These are phyloP conservation scores for Torymus aiolomorphi DNA, from an alignment of 2,888 invertebrate genomes.

Conservation along the genomic window DNA sequence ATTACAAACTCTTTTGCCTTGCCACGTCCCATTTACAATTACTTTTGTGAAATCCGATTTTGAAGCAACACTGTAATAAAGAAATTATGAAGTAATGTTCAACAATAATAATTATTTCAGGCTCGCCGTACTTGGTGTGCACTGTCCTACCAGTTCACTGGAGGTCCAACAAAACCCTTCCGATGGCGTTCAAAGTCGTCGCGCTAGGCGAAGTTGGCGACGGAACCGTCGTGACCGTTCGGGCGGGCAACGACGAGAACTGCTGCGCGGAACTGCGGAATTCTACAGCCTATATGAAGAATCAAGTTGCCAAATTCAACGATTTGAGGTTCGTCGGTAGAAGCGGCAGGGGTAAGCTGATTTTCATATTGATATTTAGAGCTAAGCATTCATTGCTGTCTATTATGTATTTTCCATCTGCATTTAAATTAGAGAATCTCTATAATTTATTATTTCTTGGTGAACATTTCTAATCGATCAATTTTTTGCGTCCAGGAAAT, in stretches of 20 bases:
- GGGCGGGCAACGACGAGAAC: constrained; percentile 99
- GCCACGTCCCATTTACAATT: no score
- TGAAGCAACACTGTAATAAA: no score
- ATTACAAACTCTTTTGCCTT: no score
- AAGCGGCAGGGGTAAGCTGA: constrained; percentile 94
- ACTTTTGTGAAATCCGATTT: no score
- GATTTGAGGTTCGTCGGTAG: constrained; percentile 98
- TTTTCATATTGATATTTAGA: background rate
- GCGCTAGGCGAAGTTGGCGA: constrained; percentile 96
- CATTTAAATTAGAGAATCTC: no score
- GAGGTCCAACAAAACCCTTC: constrained; percentile 98
- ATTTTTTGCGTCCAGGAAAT: no score
- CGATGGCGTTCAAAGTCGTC: constrained; percentile 97
- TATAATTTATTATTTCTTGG: no score
- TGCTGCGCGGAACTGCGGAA: constrained; percentile 96
- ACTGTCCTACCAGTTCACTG: constrained; percentile 96
- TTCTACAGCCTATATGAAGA: constrained; percentile 97
- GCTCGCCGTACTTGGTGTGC: constrained; percentile 95
- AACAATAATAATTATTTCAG: constrained; percentile 57
- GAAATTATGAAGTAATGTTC: no score
- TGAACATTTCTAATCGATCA: no score
- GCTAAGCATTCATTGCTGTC: background rate
- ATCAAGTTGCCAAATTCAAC: constrained; percentile 99
- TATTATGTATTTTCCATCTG: no score
- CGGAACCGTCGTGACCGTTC: constrained; percentile 95